phyloP scores from a whole-genome alignment of 2,888 invertebrate genomes.

The Escarpia spicata region DNA sequence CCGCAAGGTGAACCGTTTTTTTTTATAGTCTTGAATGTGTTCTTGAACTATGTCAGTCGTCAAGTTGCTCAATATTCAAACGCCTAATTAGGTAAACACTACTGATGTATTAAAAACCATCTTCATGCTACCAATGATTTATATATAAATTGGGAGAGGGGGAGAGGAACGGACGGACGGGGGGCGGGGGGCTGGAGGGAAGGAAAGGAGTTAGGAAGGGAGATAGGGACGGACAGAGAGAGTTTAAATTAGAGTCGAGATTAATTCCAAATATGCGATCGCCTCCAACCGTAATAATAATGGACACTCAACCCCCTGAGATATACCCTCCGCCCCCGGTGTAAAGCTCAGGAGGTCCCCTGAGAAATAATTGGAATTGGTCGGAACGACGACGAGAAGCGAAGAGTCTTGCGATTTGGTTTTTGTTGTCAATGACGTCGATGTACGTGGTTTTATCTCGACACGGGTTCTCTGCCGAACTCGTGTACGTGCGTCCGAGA shows the following conservation, averaged over 20 bases:
- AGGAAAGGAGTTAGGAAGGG: not conserved
- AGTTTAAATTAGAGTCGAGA: no score
- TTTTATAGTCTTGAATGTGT: not conserved
- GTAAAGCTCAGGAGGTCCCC: not conserved
- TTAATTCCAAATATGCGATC: no score
- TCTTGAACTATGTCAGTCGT: not conserved
- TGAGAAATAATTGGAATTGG: not conserved
- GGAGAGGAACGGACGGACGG: not conserved
- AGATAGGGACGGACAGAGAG: not conserved
- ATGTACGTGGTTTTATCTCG: not conserved
- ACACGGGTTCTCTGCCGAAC: not conserved
- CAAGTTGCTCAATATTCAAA: not conserved
- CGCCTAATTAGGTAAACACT: not conserved
- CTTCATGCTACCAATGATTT: not conserved
- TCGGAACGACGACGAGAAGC: not conserved
- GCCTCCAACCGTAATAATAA: not conserved
- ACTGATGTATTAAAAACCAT: not conserved
- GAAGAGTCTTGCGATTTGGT: not conserved
- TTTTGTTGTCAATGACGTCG: not conserved
- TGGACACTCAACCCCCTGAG: not conserved
- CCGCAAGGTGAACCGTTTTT: not conserved
- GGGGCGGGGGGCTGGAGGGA: not conserved
- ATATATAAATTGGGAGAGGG: not conserved
- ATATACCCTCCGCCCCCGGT: not conserved
- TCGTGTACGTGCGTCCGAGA: not conserved